Base-by-base conservation (phyloP, 2,888 invertebrate species). In the Ferrisia virgata region DNA sequence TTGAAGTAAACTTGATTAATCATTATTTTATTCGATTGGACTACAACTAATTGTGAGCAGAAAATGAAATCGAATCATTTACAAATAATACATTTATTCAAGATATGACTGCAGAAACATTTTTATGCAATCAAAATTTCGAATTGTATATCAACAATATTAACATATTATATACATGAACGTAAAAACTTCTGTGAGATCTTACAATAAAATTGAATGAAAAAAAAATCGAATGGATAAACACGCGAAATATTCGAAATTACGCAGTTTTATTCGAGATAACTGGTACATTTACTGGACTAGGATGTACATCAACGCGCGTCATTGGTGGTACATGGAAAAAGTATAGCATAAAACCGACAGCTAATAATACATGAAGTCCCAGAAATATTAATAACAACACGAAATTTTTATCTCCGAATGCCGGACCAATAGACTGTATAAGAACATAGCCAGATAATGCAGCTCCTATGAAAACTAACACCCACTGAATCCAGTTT, bases 371-470 rank as follows among this genome's bases (percentile, higher is more conserved):
- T 80, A 96, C 92, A 89, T 98, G 97, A 86, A 95, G 92, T 22
- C 91, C 90, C 79, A 95, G 88, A 79, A 97, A 94, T 33, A 92
- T 91, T 78, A 91, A 90, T 85, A 93, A 90, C 22, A 93, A 90
- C 83, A 92, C 89, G 78, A 93, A 88, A 58, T 93, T 93, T 87
- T 93, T 90, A 89, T 92, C 89, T 31, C 89, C 89, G 84, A 93
- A 90, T 0, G 95, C 93, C 0, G 97, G 96, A 88, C 94, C 91
- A 11, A 98, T 90, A 85, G 96, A 94, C 85, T 94, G 91, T 28
- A 97, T 91, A 15, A 99, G 91, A 1, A 97, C 97, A 25, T 92
- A 92, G 8, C 97, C 97, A 0, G 97, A 97, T 36, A 97, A 89
- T 40, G 93, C 89, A 0, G 96, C 94, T 0, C 95, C 96, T 86